These are phyloP conservation scores for Eupeodes latifasciatus DNA, from an alignment of 2,888 invertebrate genomes.

Conservation along the genomic window DNA sequence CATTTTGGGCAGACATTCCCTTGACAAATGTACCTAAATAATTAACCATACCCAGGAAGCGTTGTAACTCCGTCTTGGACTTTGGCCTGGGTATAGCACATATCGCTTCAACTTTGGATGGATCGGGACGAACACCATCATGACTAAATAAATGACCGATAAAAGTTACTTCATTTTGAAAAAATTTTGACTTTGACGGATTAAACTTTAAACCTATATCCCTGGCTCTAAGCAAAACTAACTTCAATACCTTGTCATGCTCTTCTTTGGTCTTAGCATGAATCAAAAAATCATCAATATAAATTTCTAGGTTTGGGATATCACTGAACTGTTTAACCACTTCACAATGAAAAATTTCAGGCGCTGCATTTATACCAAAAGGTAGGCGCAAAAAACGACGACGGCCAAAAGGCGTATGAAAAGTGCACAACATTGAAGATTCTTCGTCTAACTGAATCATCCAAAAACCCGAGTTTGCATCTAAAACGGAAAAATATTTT, in stretches of 20 bases:
- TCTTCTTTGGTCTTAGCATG: no score
- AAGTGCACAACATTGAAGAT: constrained; percentile 50
- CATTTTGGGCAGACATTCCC: constrained; percentile 71
- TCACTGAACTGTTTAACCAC: constrained; percentile 75
- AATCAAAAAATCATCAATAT: no score
- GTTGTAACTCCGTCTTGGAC: constrained; percentile 61
- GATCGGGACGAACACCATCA: constrained; percentile 43
- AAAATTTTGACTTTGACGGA: constrained; percentile 31
- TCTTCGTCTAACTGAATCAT: constrained; percentile 45
- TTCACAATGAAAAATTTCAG: constrained; percentile 73
- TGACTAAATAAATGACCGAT: constrained; percentile 53
- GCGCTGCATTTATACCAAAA: constrained; percentile 36
- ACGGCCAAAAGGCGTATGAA: constrained; percentile 27
- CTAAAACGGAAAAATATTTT: constrained; percentile 54
- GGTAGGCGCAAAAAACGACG: not conserved
- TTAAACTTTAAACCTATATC: constrained; percentile 46
- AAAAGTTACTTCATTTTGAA: constrained; percentile 42
- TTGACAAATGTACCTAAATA: constrained; percentile 76
- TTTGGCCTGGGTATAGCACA: constrained; percentile 52
- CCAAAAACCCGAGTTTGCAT: constrained; percentile 56
- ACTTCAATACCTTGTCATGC: no score
- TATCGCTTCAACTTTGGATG: constrained; percentile 49
- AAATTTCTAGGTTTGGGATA: no score
- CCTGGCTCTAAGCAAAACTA: not conserved
- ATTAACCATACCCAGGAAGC: constrained; percentile 75